phyloP scores from a whole-genome alignment of 2,888 invertebrate genomes.

The Pardosa pseudoannulata region DNA sequence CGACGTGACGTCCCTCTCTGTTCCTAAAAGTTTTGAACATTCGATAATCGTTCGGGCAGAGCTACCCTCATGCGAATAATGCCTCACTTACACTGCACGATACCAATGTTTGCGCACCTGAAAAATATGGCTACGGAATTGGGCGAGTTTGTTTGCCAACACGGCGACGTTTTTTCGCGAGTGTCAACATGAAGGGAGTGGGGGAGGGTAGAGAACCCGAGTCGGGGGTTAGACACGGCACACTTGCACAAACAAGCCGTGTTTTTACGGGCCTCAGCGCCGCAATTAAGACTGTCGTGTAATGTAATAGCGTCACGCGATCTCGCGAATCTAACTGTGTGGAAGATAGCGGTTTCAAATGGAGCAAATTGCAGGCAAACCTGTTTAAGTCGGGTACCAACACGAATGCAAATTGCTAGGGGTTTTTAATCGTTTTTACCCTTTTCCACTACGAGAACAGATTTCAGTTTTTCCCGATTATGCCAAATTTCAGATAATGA shows the following conservation, averaged over 20 bases:
- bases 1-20: background rate
- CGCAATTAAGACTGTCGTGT: slow-evolving; percentile 47
- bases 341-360: slow-evolving; percentile 41
- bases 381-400: slow-evolving; percentile 24
- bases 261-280: slow-evolving; percentile 30
- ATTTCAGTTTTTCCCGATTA: too few relatives aligned
- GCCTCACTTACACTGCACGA: background rate
- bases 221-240: slow-evolving; percentile 38
- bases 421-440: too few relatives aligned
- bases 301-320: slow-evolving; percentile 63
- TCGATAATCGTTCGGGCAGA: slow-evolving; percentile 51
- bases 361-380: slow-evolving; percentile 48
- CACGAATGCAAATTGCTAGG: too few relatives aligned
- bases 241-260: slow-evolving; percentile 28
- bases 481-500: too few relatives aligned
- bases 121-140: background rate
- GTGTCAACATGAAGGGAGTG: slow-evolving; percentile 42
- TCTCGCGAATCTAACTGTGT: slow-evolving; percentile 19
- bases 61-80: slow-evolving; percentile 23
- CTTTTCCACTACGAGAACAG: too few relatives aligned
- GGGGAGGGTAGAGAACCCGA: slow-evolving; percentile 14
- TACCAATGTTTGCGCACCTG: slow-evolving; percentile 13
- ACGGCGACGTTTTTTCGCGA: background rate
- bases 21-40: background rate
- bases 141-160: background rate